phyloP scores from a whole-genome alignment of 2,888 invertebrate species.

The Liopterus haemorrhoidalis region DNA sequence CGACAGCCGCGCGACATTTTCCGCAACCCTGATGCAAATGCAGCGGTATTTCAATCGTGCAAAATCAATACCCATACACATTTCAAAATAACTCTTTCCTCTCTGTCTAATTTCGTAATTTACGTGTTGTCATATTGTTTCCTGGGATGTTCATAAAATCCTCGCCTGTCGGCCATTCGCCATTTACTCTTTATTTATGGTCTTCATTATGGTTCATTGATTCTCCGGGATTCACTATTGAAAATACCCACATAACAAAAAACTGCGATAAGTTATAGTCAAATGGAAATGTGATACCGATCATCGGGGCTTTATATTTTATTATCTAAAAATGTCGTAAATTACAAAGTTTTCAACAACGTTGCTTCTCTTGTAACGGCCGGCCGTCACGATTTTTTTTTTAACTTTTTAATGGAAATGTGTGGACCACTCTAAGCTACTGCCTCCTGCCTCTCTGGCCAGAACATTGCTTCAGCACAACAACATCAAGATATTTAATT shows the following conservation, averaged over 20 bases:
- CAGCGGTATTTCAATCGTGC: conserved; percentile 21
- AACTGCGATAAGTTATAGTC: conserved; percentile 41
- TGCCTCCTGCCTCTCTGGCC: too few species aligned
- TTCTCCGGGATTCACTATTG: conserved; percentile 42
- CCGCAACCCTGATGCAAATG: conserved; percentile 15
- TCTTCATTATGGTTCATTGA: conserved; percentile 45
- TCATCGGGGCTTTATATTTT: conserved; percentile 37
- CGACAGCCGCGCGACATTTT: conserved; percentile 7
- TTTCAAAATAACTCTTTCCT: conserved; percentile 24
- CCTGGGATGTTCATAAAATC: conserved; percentile 40
- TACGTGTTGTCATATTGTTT: conserved; percentile 41
- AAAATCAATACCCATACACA: conserved; percentile 23
- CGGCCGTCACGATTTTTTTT: conserved; percentile 19
- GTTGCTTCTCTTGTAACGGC: conserved; percentile 3
- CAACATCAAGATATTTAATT: too few species aligned
- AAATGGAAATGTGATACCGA: conserved; percentile 39
- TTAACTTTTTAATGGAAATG: conserved; percentile 13
- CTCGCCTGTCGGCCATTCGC: conserved; percentile 38
- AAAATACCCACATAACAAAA: conserved; percentile 37
- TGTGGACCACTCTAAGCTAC: too few species aligned
- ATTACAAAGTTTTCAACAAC: conserved; percentile 28
- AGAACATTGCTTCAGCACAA: too few species aligned
- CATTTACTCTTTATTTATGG: conserved; percentile 42
- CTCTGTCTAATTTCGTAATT: conserved; percentile 38
- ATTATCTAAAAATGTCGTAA: conserved; percentile 35